These are phyloP conservation scores for Icerya purchasi DNA, from an alignment of 2,888 invertebrate genomes.

Conservation along the genomic window DNA sequence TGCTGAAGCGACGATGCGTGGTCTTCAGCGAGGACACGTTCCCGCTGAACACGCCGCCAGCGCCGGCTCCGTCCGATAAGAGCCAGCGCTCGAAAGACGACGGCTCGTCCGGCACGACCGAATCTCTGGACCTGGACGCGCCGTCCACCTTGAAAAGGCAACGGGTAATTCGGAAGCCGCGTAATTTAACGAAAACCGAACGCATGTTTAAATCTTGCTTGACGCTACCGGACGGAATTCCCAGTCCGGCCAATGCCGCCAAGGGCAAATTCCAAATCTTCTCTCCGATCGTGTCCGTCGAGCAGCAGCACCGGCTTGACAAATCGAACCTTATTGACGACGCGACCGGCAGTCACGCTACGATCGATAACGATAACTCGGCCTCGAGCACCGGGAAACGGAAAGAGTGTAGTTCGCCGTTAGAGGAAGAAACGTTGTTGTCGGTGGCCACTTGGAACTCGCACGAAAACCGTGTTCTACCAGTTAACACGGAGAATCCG, in stretches of 20 bases:
- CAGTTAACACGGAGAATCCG: slow-evolving; percentile 13
- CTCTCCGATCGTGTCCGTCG: not conserved
- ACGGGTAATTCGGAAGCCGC: slow-evolving; percentile 16
- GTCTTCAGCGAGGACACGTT: slow-evolving; percentile 16
- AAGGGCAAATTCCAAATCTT: slow-evolving; percentile 4
- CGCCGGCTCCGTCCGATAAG: not conserved
- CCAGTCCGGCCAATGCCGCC: slow-evolving; percentile 22
- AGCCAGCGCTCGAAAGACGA: slow-evolving; percentile 2
- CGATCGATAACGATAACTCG: slow-evolving; percentile 3
- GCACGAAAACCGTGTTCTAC: slow-evolving; percentile 13
- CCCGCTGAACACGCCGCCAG: slow-evolving; percentile 15
- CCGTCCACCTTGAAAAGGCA: slow-evolving; percentile 18
- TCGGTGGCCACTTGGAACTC: slow-evolving; percentile 3
- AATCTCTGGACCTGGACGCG: slow-evolving; percentile 16
- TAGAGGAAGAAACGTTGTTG: too few relatives aligned
- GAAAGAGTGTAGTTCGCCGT: slow-evolving; percentile 14
- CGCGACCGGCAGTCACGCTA: slow-evolving; percentile 13
- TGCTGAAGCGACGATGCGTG: slow-evolving; percentile 16
- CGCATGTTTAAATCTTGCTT: slow-evolving; percentile 17
- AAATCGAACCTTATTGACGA: too few relatives aligned
- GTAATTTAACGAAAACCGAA: slow-evolving; percentile 12
- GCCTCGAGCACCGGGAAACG: slow-evolving; percentile 5
- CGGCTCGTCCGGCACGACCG: slow-evolving; percentile 12
- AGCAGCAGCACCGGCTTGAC: not conserved
- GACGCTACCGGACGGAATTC: slow-evolving; percentile 25